A percentile compares a stretch with the other conserved stretches of the same genome.
Evolutionary conservation across 2,113 vertebrate species (phyloP).

Genomic region (Neomonachus schauinslandi): DNA sequence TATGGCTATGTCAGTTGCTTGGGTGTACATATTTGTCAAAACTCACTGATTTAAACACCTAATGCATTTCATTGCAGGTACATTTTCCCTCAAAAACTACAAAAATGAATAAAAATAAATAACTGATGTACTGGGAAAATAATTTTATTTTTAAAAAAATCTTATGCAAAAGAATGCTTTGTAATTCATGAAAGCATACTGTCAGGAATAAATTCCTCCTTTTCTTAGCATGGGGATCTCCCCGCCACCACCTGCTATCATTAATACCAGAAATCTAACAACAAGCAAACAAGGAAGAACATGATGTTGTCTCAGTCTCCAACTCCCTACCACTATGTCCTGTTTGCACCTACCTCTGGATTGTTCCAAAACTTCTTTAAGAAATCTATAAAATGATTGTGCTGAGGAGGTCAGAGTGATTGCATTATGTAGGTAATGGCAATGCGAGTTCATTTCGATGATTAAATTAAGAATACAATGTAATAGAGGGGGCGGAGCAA

Average conservation of each 20-base stretch:
- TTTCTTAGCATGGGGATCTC: not conserved
- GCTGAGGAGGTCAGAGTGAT: not conserved
- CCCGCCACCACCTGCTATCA: not conserved
- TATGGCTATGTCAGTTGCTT: not conserved
- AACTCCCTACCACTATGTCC: not conserved
- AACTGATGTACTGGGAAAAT: not conserved
- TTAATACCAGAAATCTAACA: not conserved
- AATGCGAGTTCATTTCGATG: not conserved
- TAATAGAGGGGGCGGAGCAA: too few relatives aligned
- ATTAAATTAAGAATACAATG: not conserved
- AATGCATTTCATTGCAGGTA: not conserved
- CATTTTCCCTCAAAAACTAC: not conserved
- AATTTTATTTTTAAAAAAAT: not conserved
- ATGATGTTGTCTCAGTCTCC: not conserved
- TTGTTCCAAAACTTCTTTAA: not conserved
- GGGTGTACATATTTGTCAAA: not conserved
- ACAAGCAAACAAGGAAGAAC: not conserved
- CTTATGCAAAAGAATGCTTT: not conserved
- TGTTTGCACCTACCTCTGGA: not conserved
- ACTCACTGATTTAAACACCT: not conserved
- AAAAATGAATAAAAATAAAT: not conserved
- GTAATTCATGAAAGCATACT: not conserved
- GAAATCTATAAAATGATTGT: not conserved
- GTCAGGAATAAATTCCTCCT: not conserved
- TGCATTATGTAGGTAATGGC: not conserved